These are phyloP conservation scores for Halictus rubicundus DNA, from an alignment of 1,140 invertebrate genomes.

Conservation along the genomic window DNA sequence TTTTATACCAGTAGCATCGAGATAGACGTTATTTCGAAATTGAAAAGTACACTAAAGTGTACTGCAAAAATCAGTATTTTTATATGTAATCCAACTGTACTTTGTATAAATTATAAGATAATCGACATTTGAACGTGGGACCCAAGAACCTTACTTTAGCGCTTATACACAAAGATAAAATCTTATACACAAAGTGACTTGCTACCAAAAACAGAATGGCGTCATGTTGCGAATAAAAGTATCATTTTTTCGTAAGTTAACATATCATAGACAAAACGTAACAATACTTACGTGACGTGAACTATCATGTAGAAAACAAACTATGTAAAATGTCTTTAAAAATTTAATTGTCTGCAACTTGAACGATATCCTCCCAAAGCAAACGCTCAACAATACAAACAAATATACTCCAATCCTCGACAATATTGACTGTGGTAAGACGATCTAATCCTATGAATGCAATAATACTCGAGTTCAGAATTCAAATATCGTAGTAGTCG, in stretches of 20 bases:
- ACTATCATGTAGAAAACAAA: constrained; percentile 16
- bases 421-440: constrained; percentile 43
- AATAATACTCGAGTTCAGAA: constrained; percentile 29
- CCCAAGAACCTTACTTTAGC: not conserved
- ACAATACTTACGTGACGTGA: constrained; percentile 18
- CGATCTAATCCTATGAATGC: constrained; percentile 21
- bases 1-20: not conserved
- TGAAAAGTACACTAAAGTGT: not conserved
- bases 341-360: constrained; percentile 17
- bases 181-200: not conserved
- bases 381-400: constrained; percentile 29
- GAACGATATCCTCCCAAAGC: constrained; percentile 2
- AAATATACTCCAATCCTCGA: constrained; percentile 20
- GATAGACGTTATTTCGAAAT: not conserved
- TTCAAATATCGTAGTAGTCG: constrained; percentile 29
- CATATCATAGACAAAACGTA: constrained; percentile 28
- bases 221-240: not conserved
- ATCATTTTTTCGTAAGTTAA: not conserved
- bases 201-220: not conserved
- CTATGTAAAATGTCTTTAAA: constrained; percentile 3
- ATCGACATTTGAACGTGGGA: constrained; percentile 3
- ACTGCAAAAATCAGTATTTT: constrained; percentile 38
- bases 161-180: constrained; percentile 7
- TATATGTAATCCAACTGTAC: constrained; percentile 27
- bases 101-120: constrained; percentile 24